These are phyloP conservation scores for Scrobipalpa costella DNA, from an alignment of 2,888 invertebrate species.

Conservation along the genomic window DNA sequence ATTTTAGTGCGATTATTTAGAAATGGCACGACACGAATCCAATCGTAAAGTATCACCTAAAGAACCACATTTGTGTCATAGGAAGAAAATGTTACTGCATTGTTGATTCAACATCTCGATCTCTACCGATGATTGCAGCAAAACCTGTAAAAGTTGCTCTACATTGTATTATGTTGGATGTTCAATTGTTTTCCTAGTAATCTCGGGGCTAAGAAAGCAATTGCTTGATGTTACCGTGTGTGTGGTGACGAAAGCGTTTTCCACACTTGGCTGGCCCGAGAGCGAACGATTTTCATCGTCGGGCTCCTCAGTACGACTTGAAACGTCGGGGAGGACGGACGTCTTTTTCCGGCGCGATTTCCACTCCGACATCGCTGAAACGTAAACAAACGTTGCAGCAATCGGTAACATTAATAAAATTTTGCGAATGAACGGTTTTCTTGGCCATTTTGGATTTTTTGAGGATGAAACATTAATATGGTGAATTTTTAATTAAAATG, in stretches of 20 bases:
- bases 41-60: not conserved
- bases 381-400: conserved; percentile 55
- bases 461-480: not conserved
- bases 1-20: too few species aligned
- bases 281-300: conserved; percentile 57
- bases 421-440: not conserved
- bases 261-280: conserved; percentile 49
- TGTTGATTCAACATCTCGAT: conserved; percentile 2
- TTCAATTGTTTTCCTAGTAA: conserved; percentile 30
- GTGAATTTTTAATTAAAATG: not conserved
- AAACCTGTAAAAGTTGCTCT: conserved; percentile 17
- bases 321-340: conserved; percentile 42
- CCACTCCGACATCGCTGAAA: conserved; percentile 43
- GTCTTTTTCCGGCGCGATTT: conserved; percentile 33
- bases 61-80: too few species aligned
- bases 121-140: conserved; percentile 11
- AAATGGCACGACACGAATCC: not conserved
- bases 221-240: conserved; percentile 33
- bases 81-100: not conserved
- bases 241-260: conserved; percentile 64
- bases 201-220: conserved; percentile 33
- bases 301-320: conserved; percentile 47
- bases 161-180: conserved; percentile 15
- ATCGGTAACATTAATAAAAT: not conserved
- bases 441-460: not conserved